phyloP scores from a whole-genome alignment of 2,113 vertebrate genomes.

The Paraplagusia blochii region DNA sequence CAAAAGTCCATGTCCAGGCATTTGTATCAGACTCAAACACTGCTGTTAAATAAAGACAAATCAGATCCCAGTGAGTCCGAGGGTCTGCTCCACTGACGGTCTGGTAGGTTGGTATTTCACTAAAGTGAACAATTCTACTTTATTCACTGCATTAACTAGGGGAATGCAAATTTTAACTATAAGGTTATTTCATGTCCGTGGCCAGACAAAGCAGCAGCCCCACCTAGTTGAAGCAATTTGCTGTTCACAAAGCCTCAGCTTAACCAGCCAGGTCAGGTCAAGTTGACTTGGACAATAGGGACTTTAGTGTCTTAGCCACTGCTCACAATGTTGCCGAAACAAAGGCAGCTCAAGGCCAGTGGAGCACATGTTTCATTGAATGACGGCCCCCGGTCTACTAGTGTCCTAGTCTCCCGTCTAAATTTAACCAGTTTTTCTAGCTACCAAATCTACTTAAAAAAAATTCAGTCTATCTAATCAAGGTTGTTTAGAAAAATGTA shows the following conservation, averaged over 20 bases:
- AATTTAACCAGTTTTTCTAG: neutral
- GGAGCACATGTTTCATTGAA: slow-evolving; percentile 73
- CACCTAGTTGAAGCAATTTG: slow-evolving; percentile 78
- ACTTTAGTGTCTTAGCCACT: slow-evolving; percentile 78
- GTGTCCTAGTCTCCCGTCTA: slow-evolving; percentile 61
- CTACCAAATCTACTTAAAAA: no score
- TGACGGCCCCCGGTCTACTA: slow-evolving; percentile 66
- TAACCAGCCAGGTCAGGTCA: slow-evolving; percentile 84
- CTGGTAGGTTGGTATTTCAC: slow-evolving; percentile 55
- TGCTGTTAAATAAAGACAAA: slow-evolving; percentile 51
- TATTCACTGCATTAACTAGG: slow-evolving; percentile 66
- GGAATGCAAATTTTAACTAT: slow-evolving; percentile 70
- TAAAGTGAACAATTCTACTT: slow-evolving; percentile 65
- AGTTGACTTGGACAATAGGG: slow-evolving; percentile 81
- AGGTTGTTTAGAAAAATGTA: no score
- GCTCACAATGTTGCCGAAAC: slow-evolving; percentile 67
- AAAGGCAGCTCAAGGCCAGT: slow-evolving; percentile 69
- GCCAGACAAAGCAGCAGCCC: slow-evolving; percentile 75
- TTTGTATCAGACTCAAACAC: slow-evolving; percentile 14
- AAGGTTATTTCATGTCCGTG: slow-evolving; percentile 72
- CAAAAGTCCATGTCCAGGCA: slow-evolving; percentile 20
- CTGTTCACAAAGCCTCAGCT: slow-evolving; percentile 80
- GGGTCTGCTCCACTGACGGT: slow-evolving; percentile 29
- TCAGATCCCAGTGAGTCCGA: slow-evolving; percentile 36
- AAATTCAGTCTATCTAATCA: no score